Base-by-base conservation (phyloP, 2,797 vertebrate genomes). In the Ctenopoma kingsleyae region DNA sequence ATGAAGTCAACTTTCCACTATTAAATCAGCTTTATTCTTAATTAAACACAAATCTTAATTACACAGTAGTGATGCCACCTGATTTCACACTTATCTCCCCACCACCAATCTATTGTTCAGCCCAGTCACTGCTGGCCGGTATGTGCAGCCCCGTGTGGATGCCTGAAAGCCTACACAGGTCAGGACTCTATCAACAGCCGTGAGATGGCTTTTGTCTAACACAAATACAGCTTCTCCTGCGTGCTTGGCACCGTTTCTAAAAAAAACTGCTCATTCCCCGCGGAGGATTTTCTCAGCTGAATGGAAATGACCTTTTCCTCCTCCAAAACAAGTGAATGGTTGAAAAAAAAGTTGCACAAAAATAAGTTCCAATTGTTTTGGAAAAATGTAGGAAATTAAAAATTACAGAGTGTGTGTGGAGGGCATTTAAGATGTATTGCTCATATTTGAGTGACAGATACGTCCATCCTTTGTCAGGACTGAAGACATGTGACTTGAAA, bases 161-260 rank as follows among this genome's bases (percentile, higher is more conserved):
- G 84, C 90, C 86, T 86, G 70, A 74, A 40, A 66, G 67, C 91
- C 83, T 54, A 90, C 89, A 86, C 86, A 86, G 87, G 85, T 83
- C 88, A 87, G 74, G 74, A 84, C 83, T 83, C 72, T 78, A 49
- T 80, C 52, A 46, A 67, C 72, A 75, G 76, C 47, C 10, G 15
- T 84, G 61, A 87, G 78, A 79, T 76, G 70, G 68, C 87, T 81
- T 87, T 90, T 91, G 88, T 90, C 76, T 87, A 60, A 84, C 80
- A 90, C 83, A 76, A 76, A 59, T 60, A 54, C 58, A 80, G 62
- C 67, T 76, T 81, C 81, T 89, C 82, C 80, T 87, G 86, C 30
- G 3, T 75, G 54, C 60, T 71, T 83, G 75, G 73, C 74, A 56
- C 50, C 12, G 32, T 71, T 43, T 80, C 50, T 13, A 49, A 52